phyloP scores from a whole-genome alignment of 2,113 vertebrate species.

The Nibea coibor region DNA sequence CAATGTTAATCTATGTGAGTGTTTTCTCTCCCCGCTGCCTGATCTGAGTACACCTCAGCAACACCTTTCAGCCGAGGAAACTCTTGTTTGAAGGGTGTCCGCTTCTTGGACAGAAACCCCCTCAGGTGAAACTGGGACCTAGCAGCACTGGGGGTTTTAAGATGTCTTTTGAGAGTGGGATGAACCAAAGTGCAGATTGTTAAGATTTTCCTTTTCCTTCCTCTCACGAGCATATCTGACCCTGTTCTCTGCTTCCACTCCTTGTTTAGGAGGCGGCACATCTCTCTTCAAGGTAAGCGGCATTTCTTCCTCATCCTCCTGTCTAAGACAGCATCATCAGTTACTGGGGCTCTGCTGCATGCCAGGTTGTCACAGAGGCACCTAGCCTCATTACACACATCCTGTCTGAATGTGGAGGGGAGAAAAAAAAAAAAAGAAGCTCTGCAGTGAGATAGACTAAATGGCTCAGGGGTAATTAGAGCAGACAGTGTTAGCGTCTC shows the following conservation, averaged over 20 bases:
- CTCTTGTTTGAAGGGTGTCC: constrained; percentile 49
- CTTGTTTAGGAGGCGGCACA: constrained; percentile 51
- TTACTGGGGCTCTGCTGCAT: constrained; percentile 59
- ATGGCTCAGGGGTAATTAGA: constrained; percentile 71
- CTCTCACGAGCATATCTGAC: constrained; percentile 40
- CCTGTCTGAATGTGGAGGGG: constrained; percentile 35
- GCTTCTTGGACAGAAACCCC: constrained; percentile 25
- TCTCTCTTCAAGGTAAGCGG: constrained; percentile 70
- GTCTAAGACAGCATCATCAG: constrained; percentile 36
- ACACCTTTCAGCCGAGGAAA: constrained; percentile 46
- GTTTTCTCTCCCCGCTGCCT: constrained; percentile 46
- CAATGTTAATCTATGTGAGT: constrained; percentile 70
- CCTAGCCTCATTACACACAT: constrained; percentile 75
- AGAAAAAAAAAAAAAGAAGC: constrained; percentile 39
- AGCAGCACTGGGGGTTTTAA: constrained; percentile 23
- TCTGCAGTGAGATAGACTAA: constrained; percentile 57
- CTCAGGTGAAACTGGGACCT: constrained; percentile 46
- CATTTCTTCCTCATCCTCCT: constrained; percentile 24
- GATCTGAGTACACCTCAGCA: constrained; percentile 49
- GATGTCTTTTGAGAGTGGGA: constrained; percentile 60
- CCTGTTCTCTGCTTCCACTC: constrained; percentile 32
- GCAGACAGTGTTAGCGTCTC: constrained; percentile 53
- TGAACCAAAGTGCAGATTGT: constrained; percentile 62
- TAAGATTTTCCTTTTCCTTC: constrained; percentile 40
- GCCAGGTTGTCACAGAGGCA: constrained; percentile 69